phyloP scores from a whole-genome alignment of 2,888 invertebrate species.

The Prenolepis imparis region DNA sequence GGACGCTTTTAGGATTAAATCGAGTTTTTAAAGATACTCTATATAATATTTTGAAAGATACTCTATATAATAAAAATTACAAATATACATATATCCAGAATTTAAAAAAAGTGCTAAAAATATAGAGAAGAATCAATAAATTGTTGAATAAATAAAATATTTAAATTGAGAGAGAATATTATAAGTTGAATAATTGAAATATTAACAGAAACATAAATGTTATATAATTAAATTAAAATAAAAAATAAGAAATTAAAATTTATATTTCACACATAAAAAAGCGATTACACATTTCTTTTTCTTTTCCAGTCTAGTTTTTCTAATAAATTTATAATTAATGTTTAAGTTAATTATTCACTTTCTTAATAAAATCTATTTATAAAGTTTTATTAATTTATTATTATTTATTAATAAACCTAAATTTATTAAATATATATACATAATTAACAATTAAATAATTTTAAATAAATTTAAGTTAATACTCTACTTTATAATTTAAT shows the following conservation, averaged over 20 bases:
- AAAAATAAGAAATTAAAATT: neutral
- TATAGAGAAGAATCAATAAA: neutral
- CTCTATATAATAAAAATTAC: conserved; percentile 27
- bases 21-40: conserved; percentile 15
- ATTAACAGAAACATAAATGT: neutral
- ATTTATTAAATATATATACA: neutral
- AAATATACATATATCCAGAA: neutral
- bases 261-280: neutral
- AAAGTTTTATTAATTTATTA: neutral
- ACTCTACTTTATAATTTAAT: neutral
- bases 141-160: neutral
- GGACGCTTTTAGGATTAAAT: conserved; percentile 7
- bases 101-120: neutral
- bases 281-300: neutral
- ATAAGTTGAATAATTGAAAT: neutral
- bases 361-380: no score
- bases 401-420: neutral
- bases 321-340: neutral
- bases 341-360: neutral
- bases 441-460: neutral
- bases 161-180: no score
- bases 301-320: neutral
- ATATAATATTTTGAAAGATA: neutral
- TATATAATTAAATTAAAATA: neutral
- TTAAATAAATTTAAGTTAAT: neutral